Evolutionary conservation across 1,140 invertebrate genomes (phyloP), one percentile per base, ranked within the genome.

Genomic region (Eupristina koningsbergeri): DNA sequence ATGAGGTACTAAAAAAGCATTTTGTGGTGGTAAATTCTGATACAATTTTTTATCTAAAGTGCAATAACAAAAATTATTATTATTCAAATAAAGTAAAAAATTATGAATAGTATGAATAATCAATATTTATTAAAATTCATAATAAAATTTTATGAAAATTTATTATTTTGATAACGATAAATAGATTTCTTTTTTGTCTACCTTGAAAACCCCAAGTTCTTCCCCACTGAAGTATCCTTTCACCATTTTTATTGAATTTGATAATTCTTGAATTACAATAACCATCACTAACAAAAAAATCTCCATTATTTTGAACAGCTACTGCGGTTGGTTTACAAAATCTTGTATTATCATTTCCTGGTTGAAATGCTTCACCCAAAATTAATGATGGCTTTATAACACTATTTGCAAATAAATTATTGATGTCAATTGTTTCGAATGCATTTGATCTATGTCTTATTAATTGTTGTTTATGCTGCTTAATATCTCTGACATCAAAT

Each of bases 301-400:
- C 95, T 0, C 97, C 98, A 87, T 95, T 95, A 11, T 93, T 91
- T 34, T 96, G 91, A 15, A 97, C 96, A 41, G 98, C 97, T 3
- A 98, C 97, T 13, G 96, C 96, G 13, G 97, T 97, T 17, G 98
- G 98, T 91, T 99, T 98, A 91, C 98, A 99, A 92, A 99, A 99
- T 88, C 96, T 96, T 7, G 89, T 90, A 69, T 95, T 93, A 86
- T 96, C 96, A 84, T 94, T 94, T 76, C 98, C 98, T 6, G 98
- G 97, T 34, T 94, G 91, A 91, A 99, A 92, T 41, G 89, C 86
- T 75, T 87, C 77, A 22, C 92, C 92, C 34, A 93, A 86, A 53
- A 69, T 87, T 69, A 92, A 74, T 3, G 89, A 89, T 47, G 92
- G 91, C 36, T 90, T 91, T 3, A 89, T 29, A 53, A 87, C 73